phyloP scores from a whole-genome alignment of 2,797 vertebrate genomes.

The Scyliorhinus canicula region DNA sequence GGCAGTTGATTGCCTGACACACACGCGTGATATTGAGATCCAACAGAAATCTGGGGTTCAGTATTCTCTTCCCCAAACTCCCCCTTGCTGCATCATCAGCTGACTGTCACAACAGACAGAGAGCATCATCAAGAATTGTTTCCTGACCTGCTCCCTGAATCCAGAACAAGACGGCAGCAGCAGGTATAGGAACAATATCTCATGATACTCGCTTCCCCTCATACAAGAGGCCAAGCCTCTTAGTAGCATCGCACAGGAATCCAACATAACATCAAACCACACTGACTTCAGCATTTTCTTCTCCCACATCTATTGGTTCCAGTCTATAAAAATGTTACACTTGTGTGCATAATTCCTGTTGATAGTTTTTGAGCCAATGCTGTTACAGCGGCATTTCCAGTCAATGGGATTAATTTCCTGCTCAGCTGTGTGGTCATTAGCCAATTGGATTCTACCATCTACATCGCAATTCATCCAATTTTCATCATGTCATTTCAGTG shows the following conservation, averaged over 20 bases:
- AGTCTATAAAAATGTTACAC: neutral
- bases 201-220: neutral
- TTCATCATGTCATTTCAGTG: neutral
- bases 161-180: too few relatives aligned
- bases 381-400: neutral
- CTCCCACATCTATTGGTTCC: neutral
- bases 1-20: neutral
- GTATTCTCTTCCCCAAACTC: neutral
- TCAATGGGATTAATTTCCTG: neutral
- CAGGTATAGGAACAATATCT: neutral
- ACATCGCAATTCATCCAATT: neutral
- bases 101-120: neutral
- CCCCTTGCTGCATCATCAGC: neutral
- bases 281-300: neutral
- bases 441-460: too few relatives aligned
- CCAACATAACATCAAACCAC: neutral
- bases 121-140: too few relatives aligned
- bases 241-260: neutral
- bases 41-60: neutral
- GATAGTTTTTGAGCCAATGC: too few relatives aligned
- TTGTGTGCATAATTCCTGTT: neutral
- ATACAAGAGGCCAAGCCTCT: neutral
- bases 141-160: neutral
- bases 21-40: neutral
- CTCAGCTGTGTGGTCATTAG: neutral